Conservation (phyloP, 2,888 invertebrate species). For the Dryobota labecula region DNA sequence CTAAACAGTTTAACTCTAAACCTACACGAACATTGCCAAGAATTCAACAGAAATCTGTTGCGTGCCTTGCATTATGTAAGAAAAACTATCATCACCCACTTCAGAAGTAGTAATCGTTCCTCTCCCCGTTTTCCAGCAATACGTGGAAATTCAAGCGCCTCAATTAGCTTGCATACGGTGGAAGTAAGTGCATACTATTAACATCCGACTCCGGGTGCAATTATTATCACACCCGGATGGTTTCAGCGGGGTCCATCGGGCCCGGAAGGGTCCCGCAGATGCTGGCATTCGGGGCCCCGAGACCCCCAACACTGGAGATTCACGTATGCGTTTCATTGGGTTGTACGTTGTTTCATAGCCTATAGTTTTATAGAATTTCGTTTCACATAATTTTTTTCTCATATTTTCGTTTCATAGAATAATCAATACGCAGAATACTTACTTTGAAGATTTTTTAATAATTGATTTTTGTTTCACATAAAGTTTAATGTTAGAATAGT, state of each 20-base stretch:
- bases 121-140: neutral
- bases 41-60: neutral
- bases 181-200: conserved; percentile 53
- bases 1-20: neutral
- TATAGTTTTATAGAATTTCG: too few relatives aligned
- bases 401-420: too few relatives aligned
- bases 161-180: conserved; percentile 37
- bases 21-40: neutral
- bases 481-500: too few relatives aligned
- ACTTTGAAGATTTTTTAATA: too few relatives aligned
- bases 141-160: conserved; percentile 11
- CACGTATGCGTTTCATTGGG: conserved; percentile 18
- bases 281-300: neutral
- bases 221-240: conserved; percentile 34
- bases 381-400: too few relatives aligned
- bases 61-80: neutral
- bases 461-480: too few relatives aligned
- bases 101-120: conserved; percentile 22
- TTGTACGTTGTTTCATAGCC: too few relatives aligned
- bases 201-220: conserved; percentile 43
- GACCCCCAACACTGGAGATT: neutral
- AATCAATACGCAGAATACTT: too few relatives aligned
- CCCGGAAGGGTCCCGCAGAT: neutral
- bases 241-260: neutral
- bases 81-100: neutral